Conservation (phyloP, 2,797 vertebrate genomes). For the Diceros bicornis region DNA sequence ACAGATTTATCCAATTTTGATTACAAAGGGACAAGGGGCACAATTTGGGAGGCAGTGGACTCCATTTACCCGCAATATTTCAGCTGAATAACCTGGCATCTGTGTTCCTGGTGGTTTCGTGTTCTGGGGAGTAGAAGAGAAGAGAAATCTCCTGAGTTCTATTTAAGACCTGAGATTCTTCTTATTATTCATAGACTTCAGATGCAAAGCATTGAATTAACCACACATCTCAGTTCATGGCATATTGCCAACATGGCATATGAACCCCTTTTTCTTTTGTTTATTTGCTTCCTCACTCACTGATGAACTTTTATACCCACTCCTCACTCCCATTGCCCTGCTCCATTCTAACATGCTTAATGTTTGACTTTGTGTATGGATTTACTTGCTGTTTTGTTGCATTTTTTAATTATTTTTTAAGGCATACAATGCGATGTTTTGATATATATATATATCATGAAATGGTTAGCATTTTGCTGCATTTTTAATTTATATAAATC, state of each 20-base stretch:
- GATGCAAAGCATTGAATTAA: not conserved
- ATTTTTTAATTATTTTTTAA: not conserved
- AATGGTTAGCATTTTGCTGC: not conserved
- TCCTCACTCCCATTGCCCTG: not conserved
- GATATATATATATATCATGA: not conserved
- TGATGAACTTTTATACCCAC: not conserved
- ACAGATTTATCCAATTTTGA: not conserved
- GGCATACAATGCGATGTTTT: not conserved
- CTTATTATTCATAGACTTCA: not conserved
- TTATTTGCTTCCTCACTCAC: not conserved
- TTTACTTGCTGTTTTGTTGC: not conserved
- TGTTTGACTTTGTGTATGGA: not conserved
- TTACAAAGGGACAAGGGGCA: not conserved
- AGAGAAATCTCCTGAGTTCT: not conserved
- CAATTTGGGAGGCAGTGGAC: not conserved
- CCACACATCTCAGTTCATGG: no score
- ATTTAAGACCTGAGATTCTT: constrained; percentile 8
- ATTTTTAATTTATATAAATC: not conserved
- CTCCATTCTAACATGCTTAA: not conserved
- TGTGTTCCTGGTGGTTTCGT: not conserved
- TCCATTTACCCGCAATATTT: not conserved
- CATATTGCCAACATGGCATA: not conserved
- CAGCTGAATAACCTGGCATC: not conserved
- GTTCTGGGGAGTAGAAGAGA: not conserved
- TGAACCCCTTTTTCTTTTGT: not conserved